Evolutionary conservation across 2,888 invertebrate species (phyloP).

Genomic region (Lasioglossum malachurum): DNA sequence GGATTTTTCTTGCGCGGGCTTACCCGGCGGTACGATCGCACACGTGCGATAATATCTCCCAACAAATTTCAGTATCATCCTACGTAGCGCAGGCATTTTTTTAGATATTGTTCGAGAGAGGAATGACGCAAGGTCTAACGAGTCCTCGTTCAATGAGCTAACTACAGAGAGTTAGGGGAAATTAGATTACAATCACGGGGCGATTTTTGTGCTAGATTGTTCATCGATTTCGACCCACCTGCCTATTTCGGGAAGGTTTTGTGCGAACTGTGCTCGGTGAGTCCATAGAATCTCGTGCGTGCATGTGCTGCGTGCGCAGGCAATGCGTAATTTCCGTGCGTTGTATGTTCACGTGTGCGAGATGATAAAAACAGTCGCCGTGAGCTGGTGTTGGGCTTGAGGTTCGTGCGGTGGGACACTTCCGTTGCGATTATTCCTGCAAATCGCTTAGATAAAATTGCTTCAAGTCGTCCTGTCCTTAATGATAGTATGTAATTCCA

Average conservation of each 20-base stretch:
- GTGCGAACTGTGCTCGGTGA: not conserved
- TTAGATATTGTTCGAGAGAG: not conserved
- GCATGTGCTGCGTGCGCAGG: slow-evolving; percentile 3
- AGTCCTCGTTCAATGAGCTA: not conserved
- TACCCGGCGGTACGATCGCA: not conserved
- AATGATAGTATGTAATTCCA: not conserved
- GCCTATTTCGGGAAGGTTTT: not conserved
- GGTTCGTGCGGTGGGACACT: not conserved
- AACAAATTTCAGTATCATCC: not conserved
- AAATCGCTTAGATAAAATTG: not conserved
- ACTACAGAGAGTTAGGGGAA: not conserved
- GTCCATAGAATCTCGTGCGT: not conserved
- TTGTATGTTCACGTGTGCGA: not conserved
- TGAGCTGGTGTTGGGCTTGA: too few relatives aligned
- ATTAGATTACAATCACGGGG: not conserved
- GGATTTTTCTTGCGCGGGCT: slow-evolving; percentile 31
- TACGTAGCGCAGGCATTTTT: not conserved
- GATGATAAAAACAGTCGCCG: not conserved
- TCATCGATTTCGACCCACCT: not conserved
- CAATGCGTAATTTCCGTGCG: not conserved
- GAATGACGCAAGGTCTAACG: not conserved
- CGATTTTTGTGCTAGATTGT: not conserved
- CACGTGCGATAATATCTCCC: not conserved
- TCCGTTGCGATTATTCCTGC: not conserved
- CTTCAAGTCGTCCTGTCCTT: too few relatives aligned